Evolutionary conservation across 2,797 vertebrate species (phyloP), one percentile per base, ranked within the genome.

Genomic region (Dendrocincla fuliginosa): DNA sequence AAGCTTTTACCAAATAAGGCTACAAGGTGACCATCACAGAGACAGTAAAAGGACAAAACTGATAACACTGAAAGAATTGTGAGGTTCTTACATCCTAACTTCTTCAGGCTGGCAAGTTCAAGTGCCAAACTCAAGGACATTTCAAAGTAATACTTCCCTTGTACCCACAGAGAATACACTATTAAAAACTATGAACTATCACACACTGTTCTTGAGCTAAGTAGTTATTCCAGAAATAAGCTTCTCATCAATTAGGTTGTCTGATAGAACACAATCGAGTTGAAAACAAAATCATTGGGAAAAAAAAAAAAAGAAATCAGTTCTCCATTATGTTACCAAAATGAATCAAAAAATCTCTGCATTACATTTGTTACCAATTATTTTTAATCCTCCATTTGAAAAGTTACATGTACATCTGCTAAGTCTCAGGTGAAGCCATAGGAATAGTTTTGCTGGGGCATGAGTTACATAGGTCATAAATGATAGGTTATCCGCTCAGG

Each of bases 1-100:
- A 96, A 94, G 79, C 81, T 96, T 97, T 96, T 95, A 97, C 96
- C 95, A 98, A 98, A 97, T 97, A 97, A 97, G 97, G 96, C 59
- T 96, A 89, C 70, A 94, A 94, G 96, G 97, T 87, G 89, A 30
- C 37, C 42, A 73, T 25, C 49, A 61, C 3, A 84, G 30, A 84
- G 33, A 96, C 19, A 93, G 89, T 90, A 94, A 94, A 95, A 97
- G 77, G 73, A 83, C 75, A 92, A 69, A 89, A 76, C 82, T 89
- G 39, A 84, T 87, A 96, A 92, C 78, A 82, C 47, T 84, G 82
- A 73, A 74, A 78, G 89, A 94, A 96, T 70, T 94, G 71, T 69
- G 74, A 61, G 33, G 28, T 68, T 97, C 89, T 92, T 93, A 79
- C 81, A 95, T 89, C 87, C 77, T 47, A 71, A 47, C 69, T 95